Evolutionary conservation across 2,888 invertebrate genomes (phyloP), one percentile per base, ranked within the genome.

Genomic region (Petrophora chlorosata): DNA sequence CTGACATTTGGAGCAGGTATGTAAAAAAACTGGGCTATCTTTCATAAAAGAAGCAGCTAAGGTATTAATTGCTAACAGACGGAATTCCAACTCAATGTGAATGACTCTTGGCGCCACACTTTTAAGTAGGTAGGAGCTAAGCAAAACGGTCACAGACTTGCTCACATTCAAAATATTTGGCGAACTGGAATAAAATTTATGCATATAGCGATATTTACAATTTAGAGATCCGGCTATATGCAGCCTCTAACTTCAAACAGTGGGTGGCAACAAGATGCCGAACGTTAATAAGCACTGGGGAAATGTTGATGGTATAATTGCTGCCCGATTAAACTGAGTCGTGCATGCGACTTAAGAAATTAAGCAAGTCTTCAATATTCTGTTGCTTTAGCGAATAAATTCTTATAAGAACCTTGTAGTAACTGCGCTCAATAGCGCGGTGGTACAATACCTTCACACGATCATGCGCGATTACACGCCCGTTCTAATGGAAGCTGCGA

Each of bases 301-400:
- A 68, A 61, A 68, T 67, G 61, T 66, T 76, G 73, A 76, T 75
- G 70, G 70, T 77, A 15, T 79, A 83, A 82, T 80, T 80, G 73
- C 67, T 73, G 75, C 72, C 71, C 71, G 76, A 82, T 83, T 80
- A 79, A 76, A 64, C 63, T 67, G 53, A 73, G 65, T 70, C 74
- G 76, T 84, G 83, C 86, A 85, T 86, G 86, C 76, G 84, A 82
- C 79, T 86, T n/a, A 79, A 79, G 82, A 86, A 82, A 84, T 86
- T 81, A 82, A 82, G 79, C 78, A 82, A 85, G 77, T 78, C 78
- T 82, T 79, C 79, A 81, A 80, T 79, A 80, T 85, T 86, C 86
- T 85, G 85, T 87, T 82, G 67, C 73, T 56, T 51, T 74, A 79
- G 36, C 77, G 72, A 78, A 82, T 84, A 76, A 78, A 69, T 81